These are phyloP conservation scores for Odontamblyopus lacepedii DNA, from an alignment of 2,797 vertebrate species.

Conservation along the genomic window DNA sequence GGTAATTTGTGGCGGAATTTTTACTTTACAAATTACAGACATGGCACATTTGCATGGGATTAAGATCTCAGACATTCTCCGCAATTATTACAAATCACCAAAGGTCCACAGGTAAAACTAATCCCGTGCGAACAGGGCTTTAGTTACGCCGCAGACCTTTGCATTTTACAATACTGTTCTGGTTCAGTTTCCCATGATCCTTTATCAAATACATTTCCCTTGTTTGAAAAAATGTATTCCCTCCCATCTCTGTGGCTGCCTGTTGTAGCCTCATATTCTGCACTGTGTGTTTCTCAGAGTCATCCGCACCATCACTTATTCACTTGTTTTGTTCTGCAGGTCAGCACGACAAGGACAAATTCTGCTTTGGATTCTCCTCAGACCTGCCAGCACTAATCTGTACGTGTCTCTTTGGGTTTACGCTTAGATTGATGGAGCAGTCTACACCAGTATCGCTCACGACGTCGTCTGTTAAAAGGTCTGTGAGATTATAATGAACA, in stretches of 20 bases:
- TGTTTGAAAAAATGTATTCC: not conserved
- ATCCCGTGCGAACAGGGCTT: no score
- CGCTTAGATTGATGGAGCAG: slow-evolving; percentile 4
- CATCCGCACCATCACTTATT: slow-evolving; percentile 39
- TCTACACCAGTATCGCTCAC: not conserved
- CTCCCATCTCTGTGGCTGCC: not conserved
- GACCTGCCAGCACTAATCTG: slow-evolving; percentile 8
- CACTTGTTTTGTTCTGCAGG: slow-evolving; percentile 46
- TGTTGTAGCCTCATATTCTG: slow-evolving; percentile 17
- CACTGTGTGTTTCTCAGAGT: slow-evolving; percentile 9
- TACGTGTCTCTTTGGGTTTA: slow-evolving; percentile 11
- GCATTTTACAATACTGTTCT: no score
- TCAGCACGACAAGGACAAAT: slow-evolving; percentile 52
- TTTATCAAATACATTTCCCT: not conserved
- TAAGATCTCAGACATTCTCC: no score
- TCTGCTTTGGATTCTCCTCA: slow-evolving; percentile 20
- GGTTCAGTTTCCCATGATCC: no score
- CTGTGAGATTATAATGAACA: not conserved
- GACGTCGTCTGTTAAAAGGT: not conserved
- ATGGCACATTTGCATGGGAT: no score
- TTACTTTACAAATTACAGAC: no score
- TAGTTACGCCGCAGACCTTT: no score
- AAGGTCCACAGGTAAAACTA: no score
- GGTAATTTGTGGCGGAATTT: no score
- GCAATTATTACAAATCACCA: no score